These are phyloP conservation scores for Hypolimnas misippus DNA, from an alignment of 2,888 invertebrate species.

Conservation along the genomic window DNA sequence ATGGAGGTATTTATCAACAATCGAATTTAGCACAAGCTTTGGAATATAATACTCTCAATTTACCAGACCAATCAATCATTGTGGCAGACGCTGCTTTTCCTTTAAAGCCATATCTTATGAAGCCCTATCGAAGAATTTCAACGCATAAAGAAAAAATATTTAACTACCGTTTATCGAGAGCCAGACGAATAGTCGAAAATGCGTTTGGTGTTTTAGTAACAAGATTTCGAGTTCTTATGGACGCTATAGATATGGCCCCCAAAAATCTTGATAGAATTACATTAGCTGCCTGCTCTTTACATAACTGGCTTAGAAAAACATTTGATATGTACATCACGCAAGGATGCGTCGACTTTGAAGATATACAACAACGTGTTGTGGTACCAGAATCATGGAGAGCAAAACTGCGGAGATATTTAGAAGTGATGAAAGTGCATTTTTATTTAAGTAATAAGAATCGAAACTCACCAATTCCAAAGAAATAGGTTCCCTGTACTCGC, in stretches of 20 bases:
- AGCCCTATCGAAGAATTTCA: constrained; percentile 36
- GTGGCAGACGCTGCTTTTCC: constrained; percentile 40
- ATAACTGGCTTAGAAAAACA: constrained; percentile 46
- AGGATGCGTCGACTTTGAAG: constrained; percentile 31
- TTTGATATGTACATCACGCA: constrained; percentile 43
- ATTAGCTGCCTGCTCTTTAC: constrained; percentile 44
- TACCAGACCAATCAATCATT: constrained; percentile 32
- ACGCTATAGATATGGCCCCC: constrained; percentile 33
- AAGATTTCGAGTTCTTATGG: constrained; percentile 22
- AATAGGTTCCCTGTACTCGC: too few species aligned
- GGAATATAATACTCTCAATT: constrained; percentile 33
- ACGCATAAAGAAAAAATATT: constrained; percentile 19
- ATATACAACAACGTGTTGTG: too few species aligned
- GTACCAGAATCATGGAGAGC: too few species aligned
- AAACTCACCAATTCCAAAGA: too few species aligned
- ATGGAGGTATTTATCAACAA: constrained; percentile 26
- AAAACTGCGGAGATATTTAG: too few species aligned
- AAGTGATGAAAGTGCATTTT: too few species aligned
- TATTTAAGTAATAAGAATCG: too few species aligned
- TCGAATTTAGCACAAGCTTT: constrained; percentile 31
- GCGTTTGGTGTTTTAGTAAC: too few species aligned
- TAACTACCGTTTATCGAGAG: too few species aligned
- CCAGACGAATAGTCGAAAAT: too few species aligned
- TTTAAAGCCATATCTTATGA: constrained; percentile 38
- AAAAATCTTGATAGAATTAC: constrained; percentile 42